A percentile compares a stretch with the other conserved stretches of the same genome.
Conservation (phyloP, 2,888 invertebrate genomes). For the Sericinus montela region DNA sequence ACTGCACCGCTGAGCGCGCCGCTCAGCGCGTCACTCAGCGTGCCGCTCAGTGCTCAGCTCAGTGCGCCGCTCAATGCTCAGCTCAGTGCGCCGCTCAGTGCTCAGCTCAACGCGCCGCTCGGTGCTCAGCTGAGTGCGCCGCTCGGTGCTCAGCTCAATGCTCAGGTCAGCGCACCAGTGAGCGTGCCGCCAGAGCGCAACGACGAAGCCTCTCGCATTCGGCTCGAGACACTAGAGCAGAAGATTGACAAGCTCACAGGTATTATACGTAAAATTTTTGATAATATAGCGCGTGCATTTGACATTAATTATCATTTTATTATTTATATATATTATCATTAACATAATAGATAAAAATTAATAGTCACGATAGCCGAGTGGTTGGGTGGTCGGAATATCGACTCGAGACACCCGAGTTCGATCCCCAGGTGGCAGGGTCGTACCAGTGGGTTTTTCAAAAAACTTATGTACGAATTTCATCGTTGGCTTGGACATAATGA, state of each 20-base stretch:
- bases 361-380: too few species aligned
- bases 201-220: conserved; percentile 24
- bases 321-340: too few species aligned
- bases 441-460: too few species aligned
- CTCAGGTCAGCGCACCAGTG: conserved; percentile 1
- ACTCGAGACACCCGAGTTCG: too few species aligned
- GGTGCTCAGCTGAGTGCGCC: conserved; percentile 36
- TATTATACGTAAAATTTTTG: conserved; percentile 21
- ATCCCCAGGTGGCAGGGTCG: too few species aligned
- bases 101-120: conserved; percentile 3
- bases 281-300: too few species aligned
- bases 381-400: too few species aligned
- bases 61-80: conserved; percentile 33
- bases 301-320: too few species aligned
- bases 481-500: too few species aligned
- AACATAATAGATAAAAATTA: too few species aligned
- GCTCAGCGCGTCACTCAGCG: background rate
- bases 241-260: conserved; percentile 62
- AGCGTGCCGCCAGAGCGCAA: conserved; percentile 12
- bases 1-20: conserved; percentile 15
- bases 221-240: conserved; percentile 47
- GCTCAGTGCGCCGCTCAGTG: conserved; percentile 30
- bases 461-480: too few species aligned
- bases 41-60: conserved; percentile 2
- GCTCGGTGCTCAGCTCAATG: conserved; percentile 30